Evolutionary conservation across 1,140 invertebrate species (phyloP).

Genomic region (Drosophila kurseongensis): DNA sequence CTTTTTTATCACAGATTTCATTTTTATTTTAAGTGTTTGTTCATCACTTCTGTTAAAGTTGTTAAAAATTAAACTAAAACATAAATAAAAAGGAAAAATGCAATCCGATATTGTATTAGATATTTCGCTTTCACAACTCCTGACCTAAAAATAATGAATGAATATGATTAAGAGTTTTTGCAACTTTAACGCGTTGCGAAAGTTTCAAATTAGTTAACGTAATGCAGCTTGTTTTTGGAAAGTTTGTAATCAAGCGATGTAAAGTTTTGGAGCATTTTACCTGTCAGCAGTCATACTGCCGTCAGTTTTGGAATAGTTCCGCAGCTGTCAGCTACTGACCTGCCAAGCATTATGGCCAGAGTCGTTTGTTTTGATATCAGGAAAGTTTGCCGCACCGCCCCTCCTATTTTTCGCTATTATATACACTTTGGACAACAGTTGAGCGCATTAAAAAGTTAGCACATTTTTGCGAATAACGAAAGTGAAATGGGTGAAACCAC

Average conservation of each 20-base stretch:
- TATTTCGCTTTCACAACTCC: no score
- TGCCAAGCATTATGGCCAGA: constrained; percentile 20
- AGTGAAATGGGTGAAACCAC: constrained; percentile 72
- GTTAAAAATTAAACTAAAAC: no score
- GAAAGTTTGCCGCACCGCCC: not conserved
- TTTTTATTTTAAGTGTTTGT: no score
- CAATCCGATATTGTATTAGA: no score
- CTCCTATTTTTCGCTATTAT: not conserved
- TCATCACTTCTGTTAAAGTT: no score
- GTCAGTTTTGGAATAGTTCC: constrained; percentile 27
- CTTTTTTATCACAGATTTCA: no score
- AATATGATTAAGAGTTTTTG: not conserved
- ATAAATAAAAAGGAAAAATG: no score
- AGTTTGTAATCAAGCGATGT: constrained; percentile 33
- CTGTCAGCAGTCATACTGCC: constrained; percentile 9
- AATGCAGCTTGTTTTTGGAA: constrained; percentile 15
- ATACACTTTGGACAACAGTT: constrained; percentile 45
- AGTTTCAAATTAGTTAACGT: constrained; percentile 32
- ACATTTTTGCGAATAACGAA: constrained; percentile 64
- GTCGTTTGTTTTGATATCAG: constrained; percentile 29
- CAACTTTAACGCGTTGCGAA: constrained; percentile 16
- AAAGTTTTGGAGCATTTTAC: constrained; percentile 22
- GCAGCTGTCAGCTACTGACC: constrained; percentile 35
- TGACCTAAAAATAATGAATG: no score
- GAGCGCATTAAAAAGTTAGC: constrained; percentile 75